A percentile compares a stretch with the other conserved stretches of the same genome.
These are phyloP conservation scores for Amphimedon queenslandica DNA, from an alignment of 37 sponge, comb jelly and placozoan genomes.

Conservation along the genomic window DNA sequence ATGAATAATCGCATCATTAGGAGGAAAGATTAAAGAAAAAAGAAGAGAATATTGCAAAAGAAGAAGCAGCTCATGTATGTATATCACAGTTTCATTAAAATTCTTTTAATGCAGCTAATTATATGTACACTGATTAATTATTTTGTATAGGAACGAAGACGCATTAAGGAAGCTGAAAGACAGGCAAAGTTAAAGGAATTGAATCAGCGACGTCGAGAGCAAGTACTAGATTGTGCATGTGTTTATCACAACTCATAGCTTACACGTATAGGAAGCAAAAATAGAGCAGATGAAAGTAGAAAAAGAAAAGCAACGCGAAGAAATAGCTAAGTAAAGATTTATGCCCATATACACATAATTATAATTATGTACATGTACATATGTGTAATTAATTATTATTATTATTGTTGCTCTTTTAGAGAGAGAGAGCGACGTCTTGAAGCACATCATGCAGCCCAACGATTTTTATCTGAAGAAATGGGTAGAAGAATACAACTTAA, in stretches of 20 bases:
- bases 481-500: constrained; percentile 72
- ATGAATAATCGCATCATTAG: too few species aligned
- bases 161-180: constrained; percentile 67
- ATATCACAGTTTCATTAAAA: background rate
- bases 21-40: constrained; percentile 72
- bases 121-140: background rate
- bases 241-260: background rate
- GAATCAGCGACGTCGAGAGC: constrained; percentile 43
- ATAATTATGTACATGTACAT: too few species aligned
- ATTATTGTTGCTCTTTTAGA: too few species aligned
- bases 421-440: constrained; percentile 69
- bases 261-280: constrained; percentile 42
- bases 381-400: too few species aligned
- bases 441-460: constrained; percentile 52
- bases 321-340: constrained; percentile 68
- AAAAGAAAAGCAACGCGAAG: constrained; percentile 62
- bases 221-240: constrained; percentile 13
- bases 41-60: constrained; percentile 86
- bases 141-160: constrained; percentile 52
- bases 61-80: constrained; percentile 83
- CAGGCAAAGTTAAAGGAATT: constrained; percentile 56
- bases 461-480: constrained; percentile 48
- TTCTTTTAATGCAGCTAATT: background rate
- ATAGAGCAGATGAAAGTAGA: constrained; percentile 51
- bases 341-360: too few species aligned